Evolutionary conservation across 2,113 vertebrate species (phyloP).

Genomic region (Psittacula cyanocephala): DNA sequence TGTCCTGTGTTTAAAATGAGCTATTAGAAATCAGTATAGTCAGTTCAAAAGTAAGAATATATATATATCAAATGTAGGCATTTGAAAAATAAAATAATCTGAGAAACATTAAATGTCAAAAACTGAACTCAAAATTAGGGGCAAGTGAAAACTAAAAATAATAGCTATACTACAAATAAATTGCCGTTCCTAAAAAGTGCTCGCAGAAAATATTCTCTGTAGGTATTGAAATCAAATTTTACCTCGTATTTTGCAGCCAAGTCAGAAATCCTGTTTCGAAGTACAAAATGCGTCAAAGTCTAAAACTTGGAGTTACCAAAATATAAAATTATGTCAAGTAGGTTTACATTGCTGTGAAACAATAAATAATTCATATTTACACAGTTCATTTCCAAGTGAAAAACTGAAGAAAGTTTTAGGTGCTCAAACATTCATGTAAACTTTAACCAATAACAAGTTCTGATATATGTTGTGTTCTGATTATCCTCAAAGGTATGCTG

Average conservation of each 20-base stretch:
- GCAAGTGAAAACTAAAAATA: neutral
- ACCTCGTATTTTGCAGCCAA: neutral
- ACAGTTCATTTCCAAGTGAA: neutral
- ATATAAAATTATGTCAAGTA: neutral
- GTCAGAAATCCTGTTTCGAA: neutral
- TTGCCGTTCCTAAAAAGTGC: neutral
- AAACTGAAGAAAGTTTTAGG: neutral
- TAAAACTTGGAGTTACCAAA: neutral
- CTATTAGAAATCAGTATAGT: neutral
- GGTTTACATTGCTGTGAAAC: neutral
- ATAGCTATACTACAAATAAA: neutral
- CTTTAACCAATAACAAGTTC: neutral
- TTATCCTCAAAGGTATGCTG: neutral
- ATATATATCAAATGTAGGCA: neutral
- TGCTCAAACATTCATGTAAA: accelerated
- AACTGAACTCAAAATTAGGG: neutral
- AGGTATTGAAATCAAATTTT: neutral
- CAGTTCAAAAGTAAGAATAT: neutral
- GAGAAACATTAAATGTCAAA: neutral
- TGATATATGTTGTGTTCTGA: neutral
- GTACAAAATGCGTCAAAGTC: neutral
- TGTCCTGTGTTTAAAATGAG: neutral
- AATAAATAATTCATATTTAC: neutral
- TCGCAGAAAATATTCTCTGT: neutral
- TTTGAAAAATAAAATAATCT: no score